phyloP scores from a whole-genome alignment of 2,113 vertebrate species.

The Lepus timidus region DNA sequence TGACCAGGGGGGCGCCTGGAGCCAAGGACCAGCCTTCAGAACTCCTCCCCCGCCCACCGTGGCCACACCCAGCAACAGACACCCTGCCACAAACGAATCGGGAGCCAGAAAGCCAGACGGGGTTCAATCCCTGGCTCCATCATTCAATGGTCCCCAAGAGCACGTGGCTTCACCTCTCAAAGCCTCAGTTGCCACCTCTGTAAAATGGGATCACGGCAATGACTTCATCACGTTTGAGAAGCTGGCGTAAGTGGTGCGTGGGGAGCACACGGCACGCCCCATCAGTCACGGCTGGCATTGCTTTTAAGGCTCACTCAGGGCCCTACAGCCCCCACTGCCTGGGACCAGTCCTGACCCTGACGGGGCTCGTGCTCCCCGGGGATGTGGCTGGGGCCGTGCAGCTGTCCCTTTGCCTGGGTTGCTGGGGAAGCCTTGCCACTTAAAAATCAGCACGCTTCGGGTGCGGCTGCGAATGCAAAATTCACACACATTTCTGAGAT shows the following conservation, averaged over 20 bases:
- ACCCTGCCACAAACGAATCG: too few species aligned
- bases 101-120: background rate
- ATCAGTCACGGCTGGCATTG: rapidly evolving
- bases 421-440: background rate
- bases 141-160: rapidly evolving
- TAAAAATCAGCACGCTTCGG: background rate
- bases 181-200: conserved; percentile 33
- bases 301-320: background rate
- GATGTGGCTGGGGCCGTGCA: background rate
- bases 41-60: background rate
- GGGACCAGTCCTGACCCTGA: background rate
- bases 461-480: background rate
- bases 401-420: rapidly evolving
- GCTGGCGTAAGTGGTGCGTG: rapidly evolving
- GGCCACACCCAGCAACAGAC: rapidly evolving
- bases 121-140: background rate
- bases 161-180: rapidly evolving
- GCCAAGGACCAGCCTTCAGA: background rate
- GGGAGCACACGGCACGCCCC: too few species aligned
- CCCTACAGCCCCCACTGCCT: background rate
- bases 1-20: conserved; percentile 92
- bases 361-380: rapidly evolving
- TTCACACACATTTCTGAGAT: conserved; percentile 47
- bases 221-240: rapidly evolving
- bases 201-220: background rate